Base-by-base conservation (phyloP, 2,888 invertebrate species). In the Erannis defoliaria region DNA sequence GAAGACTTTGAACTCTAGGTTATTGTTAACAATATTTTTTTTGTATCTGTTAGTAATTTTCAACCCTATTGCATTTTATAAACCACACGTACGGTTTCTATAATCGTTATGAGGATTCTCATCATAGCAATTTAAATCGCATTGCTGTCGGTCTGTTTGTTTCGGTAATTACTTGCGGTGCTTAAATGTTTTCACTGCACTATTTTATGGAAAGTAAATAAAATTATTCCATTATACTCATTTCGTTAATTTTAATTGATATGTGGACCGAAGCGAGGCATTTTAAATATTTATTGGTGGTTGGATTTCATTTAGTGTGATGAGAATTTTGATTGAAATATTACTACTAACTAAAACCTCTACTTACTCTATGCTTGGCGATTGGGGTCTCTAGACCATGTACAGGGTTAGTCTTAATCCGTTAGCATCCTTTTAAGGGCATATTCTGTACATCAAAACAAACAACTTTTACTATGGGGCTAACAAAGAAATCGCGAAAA, bases 131-230 rank as follows among this genome's bases (percentile, higher is more conserved):
- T 35, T 58, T 50, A 16, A 59, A 59, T 48, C 53, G 40, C 40
- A 59, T 48, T 31, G 53, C 46, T 53, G 45, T 23, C 23, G 33
- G 53, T 59, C 53, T 46, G 59, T 54, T 59, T 59, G 53, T 54
- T 49, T 55, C 43, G 16, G 50, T 50, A 55, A 55, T 61, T 50
- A 45, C 45, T 61, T 45, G 55, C 21, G 38, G 35, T 42, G 50
- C 55, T 50, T 61, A 50, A 61, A 55, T 55, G 50, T 50, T 50
- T 55, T 37, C 50, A 23, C 55, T 38, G 6, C 19, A 54, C 33
- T 45, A 46, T 53, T 59, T 51, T 26, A 54, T 45, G 55, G 45
- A 33, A 26, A 21, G 55, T 55, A 55, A 55, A 55, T 35, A 55
- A 55, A 55, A 55, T 45, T 35, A 55, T 55, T 45, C 35, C 23